Percentiles rank a stretch among this genome's conserved stretches.
Evolutionary conservation across 2,888 invertebrate species (phyloP).

Genomic region (Steinernema scapterisci): DNA sequence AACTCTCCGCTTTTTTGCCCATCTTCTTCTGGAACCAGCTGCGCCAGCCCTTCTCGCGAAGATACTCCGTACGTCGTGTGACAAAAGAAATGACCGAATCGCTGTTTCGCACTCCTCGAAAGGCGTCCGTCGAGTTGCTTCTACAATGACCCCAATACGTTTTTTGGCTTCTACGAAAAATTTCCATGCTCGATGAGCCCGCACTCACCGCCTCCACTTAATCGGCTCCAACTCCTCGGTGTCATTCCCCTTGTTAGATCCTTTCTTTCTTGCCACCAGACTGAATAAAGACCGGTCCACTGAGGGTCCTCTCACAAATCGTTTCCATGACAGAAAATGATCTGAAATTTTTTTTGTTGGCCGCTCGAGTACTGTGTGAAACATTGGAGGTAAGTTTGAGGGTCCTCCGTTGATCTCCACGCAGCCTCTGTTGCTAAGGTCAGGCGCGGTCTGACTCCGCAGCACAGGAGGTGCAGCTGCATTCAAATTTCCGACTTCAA

Average conservation of each 20-base stretch:
- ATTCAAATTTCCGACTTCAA: neutral
- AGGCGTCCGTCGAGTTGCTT: slow-evolving; percentile 14
- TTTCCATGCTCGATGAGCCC: neutral
- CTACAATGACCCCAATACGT: neutral
- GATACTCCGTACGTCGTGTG: slow-evolving; percentile 54
- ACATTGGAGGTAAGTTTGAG: slow-evolving; percentile 31
- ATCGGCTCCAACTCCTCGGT: neutral
- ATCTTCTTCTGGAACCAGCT: slow-evolving; percentile 22
- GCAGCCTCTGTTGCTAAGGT: slow-evolving; percentile 20
- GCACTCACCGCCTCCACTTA: neutral
- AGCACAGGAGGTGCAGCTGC: neutral
- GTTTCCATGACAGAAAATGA: slow-evolving; percentile 32
- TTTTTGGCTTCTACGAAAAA: no score
- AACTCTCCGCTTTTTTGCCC: slow-evolving; percentile 3
- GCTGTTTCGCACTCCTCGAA: slow-evolving; percentile 32
- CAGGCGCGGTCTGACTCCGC: slow-evolving; percentile 4
- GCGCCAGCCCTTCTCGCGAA: slow-evolving; percentile 47
- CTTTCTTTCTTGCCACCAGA: slow-evolving; percentile 4
- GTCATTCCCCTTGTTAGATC: neutral
- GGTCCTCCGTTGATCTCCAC: slow-evolving; percentile 37
- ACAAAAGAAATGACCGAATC: slow-evolving; percentile 54
- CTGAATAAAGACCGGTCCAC: slow-evolving; percentile 30
- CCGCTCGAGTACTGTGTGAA: slow-evolving; percentile 35
- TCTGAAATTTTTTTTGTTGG: slow-evolving; percentile 14
- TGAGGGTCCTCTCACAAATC: slow-evolving; percentile 32